phyloP scores from a whole-genome alignment of 2,888 invertebrate species.

The Leucophenga maculata region DNA sequence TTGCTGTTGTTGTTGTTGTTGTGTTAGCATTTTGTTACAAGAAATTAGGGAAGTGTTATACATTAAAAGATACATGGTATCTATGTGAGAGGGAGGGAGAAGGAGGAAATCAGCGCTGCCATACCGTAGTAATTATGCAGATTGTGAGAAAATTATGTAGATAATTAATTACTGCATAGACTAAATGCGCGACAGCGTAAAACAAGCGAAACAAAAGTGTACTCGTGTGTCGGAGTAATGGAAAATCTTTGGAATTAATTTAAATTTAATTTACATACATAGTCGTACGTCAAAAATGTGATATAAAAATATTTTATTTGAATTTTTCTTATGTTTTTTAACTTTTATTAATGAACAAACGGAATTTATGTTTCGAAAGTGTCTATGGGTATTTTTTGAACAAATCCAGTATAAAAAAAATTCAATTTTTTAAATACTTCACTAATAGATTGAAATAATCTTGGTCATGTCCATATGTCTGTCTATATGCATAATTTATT shows the following conservation, averaged over 20 bases:
- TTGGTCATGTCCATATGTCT: too few relatives aligned
- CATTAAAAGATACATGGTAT: not conserved
- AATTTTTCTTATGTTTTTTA: not conserved
- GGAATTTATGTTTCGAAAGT: not conserved
- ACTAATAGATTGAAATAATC: too few relatives aligned
- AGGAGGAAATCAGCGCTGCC: conserved; percentile 31
- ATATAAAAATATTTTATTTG: not conserved
- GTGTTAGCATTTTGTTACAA: too few relatives aligned
- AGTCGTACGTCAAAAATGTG: not conserved
- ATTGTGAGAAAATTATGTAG: too few relatives aligned
- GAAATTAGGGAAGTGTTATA: conserved; percentile 50
- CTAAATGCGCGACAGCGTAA: conserved; percentile 43
- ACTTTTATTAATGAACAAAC: not conserved
- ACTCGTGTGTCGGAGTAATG: not conserved
- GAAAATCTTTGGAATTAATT: not conserved
- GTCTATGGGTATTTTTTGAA: not conserved
- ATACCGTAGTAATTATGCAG: not conserved
- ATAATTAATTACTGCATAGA: too few relatives aligned
- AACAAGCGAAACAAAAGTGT: conserved; percentile 42
- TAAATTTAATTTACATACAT: too few relatives aligned
- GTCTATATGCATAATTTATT: too few relatives aligned
- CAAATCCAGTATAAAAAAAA: too few relatives aligned
- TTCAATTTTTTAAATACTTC: too few relatives aligned
- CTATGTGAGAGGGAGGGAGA: conserved; percentile 7
- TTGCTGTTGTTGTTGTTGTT: conserved; percentile 11